Evolutionary conservation across 92 coral and sea anemone genomes (phyloP).

Genomic region (Paramuricea clavata): DNA sequence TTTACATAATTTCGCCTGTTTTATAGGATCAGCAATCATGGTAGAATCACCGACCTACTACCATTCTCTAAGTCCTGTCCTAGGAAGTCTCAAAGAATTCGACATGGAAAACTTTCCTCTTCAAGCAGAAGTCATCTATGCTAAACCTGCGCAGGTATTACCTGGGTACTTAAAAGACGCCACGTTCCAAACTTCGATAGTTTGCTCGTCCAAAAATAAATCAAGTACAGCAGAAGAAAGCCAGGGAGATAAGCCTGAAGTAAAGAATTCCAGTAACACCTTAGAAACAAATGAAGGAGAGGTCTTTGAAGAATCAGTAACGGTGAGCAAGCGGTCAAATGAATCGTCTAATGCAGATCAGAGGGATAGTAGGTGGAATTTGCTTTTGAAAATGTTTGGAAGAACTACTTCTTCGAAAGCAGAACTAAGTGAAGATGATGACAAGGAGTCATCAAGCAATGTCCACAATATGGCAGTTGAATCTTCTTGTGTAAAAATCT

Average conservation of each 20-base stretch:
- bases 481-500: no score
- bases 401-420: no score
- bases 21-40: constrained; percentile 31
- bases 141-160: not conserved
- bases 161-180: not conserved
- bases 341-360: no score
- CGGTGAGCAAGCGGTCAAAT: no score
- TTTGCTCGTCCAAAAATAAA: not conserved
- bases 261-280: no score
- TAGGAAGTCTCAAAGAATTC: constrained; percentile 21
- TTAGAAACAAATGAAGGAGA: not conserved
- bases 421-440: no score
- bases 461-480: no score
- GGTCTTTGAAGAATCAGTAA: no score
- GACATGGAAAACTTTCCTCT: constrained; percentile 53
- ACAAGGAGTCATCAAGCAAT: no score
- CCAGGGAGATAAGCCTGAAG: not conserved
- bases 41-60: constrained; percentile 56
- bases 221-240: not conserved
- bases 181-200: not conserved
- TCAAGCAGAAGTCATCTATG: constrained; percentile 22
- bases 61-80: constrained; percentile 50
- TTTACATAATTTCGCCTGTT: no score
- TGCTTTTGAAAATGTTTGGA: no score
- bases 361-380: no score